Base-by-base conservation (phyloP, 1,140 invertebrate species). In the Drosophila dunni region DNA sequence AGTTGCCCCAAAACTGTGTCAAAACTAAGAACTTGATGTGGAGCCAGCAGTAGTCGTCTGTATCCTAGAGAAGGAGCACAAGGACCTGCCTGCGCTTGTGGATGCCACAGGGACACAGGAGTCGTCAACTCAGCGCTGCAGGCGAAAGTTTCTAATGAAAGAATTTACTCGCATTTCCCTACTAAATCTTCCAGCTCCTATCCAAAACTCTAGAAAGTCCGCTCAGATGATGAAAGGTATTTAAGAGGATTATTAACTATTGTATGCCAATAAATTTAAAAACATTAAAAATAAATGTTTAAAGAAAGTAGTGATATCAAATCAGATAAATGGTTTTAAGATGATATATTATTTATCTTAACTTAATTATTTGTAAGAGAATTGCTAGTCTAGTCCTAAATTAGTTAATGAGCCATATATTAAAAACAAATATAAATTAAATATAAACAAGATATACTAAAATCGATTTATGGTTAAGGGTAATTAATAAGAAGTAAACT, bases 1-100 rank as follows among this genome's bases (percentile, higher is more conserved):
- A 75, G 74, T 85, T 69, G 81, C 81, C 78, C 67, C 64, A 75
- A 85, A 84, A 84, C 74, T 84, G 81, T 84, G 81, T 84, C 81
- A 84, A 84, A 84, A 85, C 85, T 80, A 78, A 79, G 60, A 79
- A 60, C 40, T 48, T 50, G n/a, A 38, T 11, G 20, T 7, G 51
- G 29, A 45, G 9, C 7, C 10, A 40, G 3, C 15, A 11, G 7
- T 29, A 29, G 9, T 50, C 11, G 15, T 11, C n/a, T n/a, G 1
- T 13, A 4, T n/a, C 36, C 11, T 7, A 42, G 17, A 34, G 7
- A 11, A 24, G 53, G 24, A 7, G n/a, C 13, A 9, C 36, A n/a
- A 34, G 17, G 1, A 50, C 17, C 15, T 53, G 13, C 24, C 51
- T 36, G n/a, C 15, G 29, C 0, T n/a, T 56, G 34, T 56, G 53